Base-by-base conservation (phyloP, 2,797 vertebrate species). In the Ateles fusciceps region DNA sequence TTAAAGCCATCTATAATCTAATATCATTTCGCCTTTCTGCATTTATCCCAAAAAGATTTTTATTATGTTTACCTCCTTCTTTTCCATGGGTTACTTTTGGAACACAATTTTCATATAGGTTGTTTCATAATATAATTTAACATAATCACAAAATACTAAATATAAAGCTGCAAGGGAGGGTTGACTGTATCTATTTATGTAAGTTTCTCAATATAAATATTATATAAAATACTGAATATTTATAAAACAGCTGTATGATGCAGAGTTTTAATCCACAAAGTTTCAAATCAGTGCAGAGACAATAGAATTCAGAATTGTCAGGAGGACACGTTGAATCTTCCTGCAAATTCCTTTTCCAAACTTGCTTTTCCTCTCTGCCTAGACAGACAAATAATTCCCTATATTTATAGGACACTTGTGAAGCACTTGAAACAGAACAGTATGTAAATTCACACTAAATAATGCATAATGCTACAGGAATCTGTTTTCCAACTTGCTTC, bases 381-480 rank as follows among this genome's bases (percentile, higher is more conserved):
- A 57, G 42, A 91, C 48, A 98, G 92, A 87, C 95, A 91, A 74
- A 91, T 93, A 97, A 80, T 95, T 96, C 59, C 75, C 48, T 79
- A 36, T 97, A 97, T 98, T 97, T 97, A 98, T 96, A 98, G 96
- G 96, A 95, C 42, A 96, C 93, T 98, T 95, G 96, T 79, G 96
- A 97, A 97, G 93, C 76, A 97, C 93, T 98, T 96, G 96, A 94
- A 97, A 95, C 72, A 94, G 94, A 97, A 72, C 50, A 76, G 84
- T 96, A 97, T 98, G 97, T 95, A 98, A 98, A 98, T 97, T 97
- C 97, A 93, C 91, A 95, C 96, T 98, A 98, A 98, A 98, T 98
- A 97, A 98, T 98, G 97, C 96, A 98, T 97, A 96, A 72, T 97
- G 96, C 94, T 93, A 93, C 55, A 97, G 85, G 96, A 98, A 97